Conservation (phyloP, 1,140 invertebrate genomes). For the Gonatopus flavifemur region DNA sequence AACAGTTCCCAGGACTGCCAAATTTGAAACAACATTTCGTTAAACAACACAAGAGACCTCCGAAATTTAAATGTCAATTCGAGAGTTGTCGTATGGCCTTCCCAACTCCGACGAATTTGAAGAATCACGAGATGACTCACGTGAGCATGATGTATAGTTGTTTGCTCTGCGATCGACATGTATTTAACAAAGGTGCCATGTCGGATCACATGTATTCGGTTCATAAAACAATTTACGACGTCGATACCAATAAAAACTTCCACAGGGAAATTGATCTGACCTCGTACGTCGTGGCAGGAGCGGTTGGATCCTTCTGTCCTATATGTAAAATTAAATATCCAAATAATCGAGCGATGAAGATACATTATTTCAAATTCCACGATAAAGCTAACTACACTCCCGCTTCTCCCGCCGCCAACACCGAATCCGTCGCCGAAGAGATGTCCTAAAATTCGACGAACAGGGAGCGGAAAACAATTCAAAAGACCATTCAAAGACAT, state of each 20-base stretch:
- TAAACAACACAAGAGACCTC: slow-evolving; percentile 48
- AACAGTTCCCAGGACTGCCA: slow-evolving; percentile 58
- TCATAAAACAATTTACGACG: slow-evolving; percentile 38
- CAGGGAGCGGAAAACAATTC: too few relatives aligned
- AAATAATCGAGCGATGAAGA: slow-evolving; percentile 51
- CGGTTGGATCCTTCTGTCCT: slow-evolving; percentile 40
- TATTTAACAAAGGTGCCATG: slow-evolving; percentile 39
- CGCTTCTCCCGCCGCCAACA: too few relatives aligned
- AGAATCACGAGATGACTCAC: slow-evolving; percentile 31
- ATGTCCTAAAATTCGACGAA: too few relatives aligned
- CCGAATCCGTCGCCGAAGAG: too few relatives aligned
- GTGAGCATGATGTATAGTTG: slow-evolving; percentile 47
- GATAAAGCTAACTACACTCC: slow-evolving; percentile 25
- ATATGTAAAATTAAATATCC: slow-evolving; percentile 52
- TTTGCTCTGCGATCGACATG: slow-evolving; percentile 42
- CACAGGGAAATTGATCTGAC: slow-evolving; percentile 42
- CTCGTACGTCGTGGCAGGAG: slow-evolving; percentile 41
- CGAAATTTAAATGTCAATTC: slow-evolving; percentile 15
- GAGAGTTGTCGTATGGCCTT: slow-evolving; percentile 38
- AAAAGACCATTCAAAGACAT: too few relatives aligned
- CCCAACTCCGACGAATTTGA: slow-evolving; percentile 17
- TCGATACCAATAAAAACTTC: slow-evolving; percentile 24
- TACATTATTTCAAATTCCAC: slow-evolving; percentile 53
- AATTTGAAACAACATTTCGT: slow-evolving; percentile 63
- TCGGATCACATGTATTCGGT: slow-evolving; percentile 40